These are phyloP conservation scores for Noctua fimbriata DNA, from an alignment of 2,888 invertebrate genomes.

Conservation along the genomic window DNA sequence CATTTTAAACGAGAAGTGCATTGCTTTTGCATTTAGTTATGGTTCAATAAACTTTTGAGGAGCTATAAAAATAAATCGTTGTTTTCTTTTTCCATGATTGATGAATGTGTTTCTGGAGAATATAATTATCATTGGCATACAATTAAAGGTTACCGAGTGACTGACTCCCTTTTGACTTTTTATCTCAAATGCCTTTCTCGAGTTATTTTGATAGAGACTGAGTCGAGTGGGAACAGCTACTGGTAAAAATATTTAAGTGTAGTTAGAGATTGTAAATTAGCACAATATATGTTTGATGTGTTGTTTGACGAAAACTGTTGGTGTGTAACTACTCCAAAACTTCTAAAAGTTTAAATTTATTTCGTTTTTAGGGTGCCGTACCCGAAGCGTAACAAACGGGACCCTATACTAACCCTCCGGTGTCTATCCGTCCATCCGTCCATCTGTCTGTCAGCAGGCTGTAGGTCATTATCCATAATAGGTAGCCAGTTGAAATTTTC, in stretches of 20 bases:
- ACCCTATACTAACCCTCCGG: no score
- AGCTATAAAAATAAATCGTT: not conserved
- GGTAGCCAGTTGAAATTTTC: no score
- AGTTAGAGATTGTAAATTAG: not conserved
- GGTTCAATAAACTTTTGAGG: constrained; percentile 29
- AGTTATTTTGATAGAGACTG: not conserved
- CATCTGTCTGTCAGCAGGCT: no score
- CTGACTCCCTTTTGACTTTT: not conserved
- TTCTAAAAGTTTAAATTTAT: not conserved
- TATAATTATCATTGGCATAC: constrained; percentile 13
- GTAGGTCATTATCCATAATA: no score
- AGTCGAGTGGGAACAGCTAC: not conserved
- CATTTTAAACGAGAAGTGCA: not conserved
- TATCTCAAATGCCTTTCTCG: not conserved
- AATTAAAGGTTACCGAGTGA: constrained; percentile 20
- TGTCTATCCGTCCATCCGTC: no score
- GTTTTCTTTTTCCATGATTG: not conserved
- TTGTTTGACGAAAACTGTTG: not conserved
- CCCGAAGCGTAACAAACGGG: no score
- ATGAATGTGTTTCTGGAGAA: constrained; percentile 18
- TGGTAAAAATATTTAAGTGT: not conserved
- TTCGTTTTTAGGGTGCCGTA: not conserved
- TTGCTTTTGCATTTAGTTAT: constrained; percentile 5
- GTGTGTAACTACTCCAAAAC: not conserved
- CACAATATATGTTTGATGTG: no score